Base-by-base conservation (phyloP, 2,113 vertebrate genomes). In the Myrmecobius fasciatus region DNA sequence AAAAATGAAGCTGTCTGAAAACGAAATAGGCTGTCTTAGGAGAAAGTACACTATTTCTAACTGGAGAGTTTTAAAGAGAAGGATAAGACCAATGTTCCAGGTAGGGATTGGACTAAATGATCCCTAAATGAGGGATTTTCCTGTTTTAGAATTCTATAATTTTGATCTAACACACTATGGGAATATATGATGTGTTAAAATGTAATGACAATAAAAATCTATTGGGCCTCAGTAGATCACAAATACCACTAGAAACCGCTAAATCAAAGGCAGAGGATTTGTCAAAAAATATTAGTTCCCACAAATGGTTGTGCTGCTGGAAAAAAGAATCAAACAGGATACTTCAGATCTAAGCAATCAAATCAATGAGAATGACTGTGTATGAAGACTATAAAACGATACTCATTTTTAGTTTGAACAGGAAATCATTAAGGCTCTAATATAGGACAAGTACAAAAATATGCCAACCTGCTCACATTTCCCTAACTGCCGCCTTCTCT, bases 281-380 rank as follows among this genome's bases (percentile, higher is more conserved):
- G 46, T 91, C 53, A 25, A 1, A 2, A 26, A 95, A 52, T 36
- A 92, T 25, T 47, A 52, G 52, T n/a, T 89, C 51, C 91, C 43
- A 75, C 31, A 26, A 52, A n/a, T 6, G 8, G n/a, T 54, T 89
- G 28, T 53, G 60, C 4, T 48, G 54, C 92, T 92, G 94, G n/a
- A 91, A 52, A 89, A 92, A 92, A 93, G 75, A 53, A 54, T 83
- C 89, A 53, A 89, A 53, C 51, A 47, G 75, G 60, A 94, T 11
- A 31, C 88, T 75, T 54, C 10, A 90, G 53, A 0, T 54, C 46
- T 95, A 47, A 53, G 28, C n/a, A 52, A 75, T n/a, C 52, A 48
- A 93, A 83, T 48, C 46, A 90, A 88, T 67, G n/a, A 92, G 92
- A 89, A 91, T 48, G 46, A 8, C n/a, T 43, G 67, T 83, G 89